Evolutionary conservation across 2,888 invertebrate genomes (phyloP), one percentile per base, ranked within the genome.

Genomic region (Actias luna): DNA sequence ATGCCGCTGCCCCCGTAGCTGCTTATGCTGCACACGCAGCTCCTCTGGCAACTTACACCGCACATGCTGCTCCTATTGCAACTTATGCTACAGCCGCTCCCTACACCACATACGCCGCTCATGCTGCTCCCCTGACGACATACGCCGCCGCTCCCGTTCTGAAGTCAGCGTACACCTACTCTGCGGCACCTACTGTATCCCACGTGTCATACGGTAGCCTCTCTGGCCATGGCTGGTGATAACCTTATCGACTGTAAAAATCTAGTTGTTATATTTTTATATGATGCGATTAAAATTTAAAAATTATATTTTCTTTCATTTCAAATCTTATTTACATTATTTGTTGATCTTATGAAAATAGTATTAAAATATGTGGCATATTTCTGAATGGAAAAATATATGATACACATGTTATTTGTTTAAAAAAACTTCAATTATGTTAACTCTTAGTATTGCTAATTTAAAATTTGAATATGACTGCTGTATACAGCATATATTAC

Each of bases 141-240:
- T 77, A 79, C 67, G 59, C 80, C 42, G 70, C 69, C 74, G 85
- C 76, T 74, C 92, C 79, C 69, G 92, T 80, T 25, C 70, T 82
- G 64, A 87, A 87, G 65, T 80, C 88, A 55, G 92, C 90, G 60
- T 73, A 94, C 59, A 80, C 91, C 33, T 94, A 94, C 85, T 92
- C 93, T 35, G 94, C 95, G 50, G 94, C 94, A 42, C 85, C 85
- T 27, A 82, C 93, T 64, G 94, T 95, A 50, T 94, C 95, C 65
- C 95, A 95, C 81, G 93, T 94, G 67, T 87, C 93, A 72, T 95
- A 95, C 92, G 93, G 90, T 70, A 95, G 95, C 65, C 92, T 94
- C 64, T 94, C 93, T 70, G 79, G 84, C 82, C 95, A 95, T 86
- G 94, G 93, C 73, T 95, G 94, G 93, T 95, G 94, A 94, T 87